phyloP scores from a whole-genome alignment of 2,113 vertebrate genomes.

The Piprites chloris region DNA sequence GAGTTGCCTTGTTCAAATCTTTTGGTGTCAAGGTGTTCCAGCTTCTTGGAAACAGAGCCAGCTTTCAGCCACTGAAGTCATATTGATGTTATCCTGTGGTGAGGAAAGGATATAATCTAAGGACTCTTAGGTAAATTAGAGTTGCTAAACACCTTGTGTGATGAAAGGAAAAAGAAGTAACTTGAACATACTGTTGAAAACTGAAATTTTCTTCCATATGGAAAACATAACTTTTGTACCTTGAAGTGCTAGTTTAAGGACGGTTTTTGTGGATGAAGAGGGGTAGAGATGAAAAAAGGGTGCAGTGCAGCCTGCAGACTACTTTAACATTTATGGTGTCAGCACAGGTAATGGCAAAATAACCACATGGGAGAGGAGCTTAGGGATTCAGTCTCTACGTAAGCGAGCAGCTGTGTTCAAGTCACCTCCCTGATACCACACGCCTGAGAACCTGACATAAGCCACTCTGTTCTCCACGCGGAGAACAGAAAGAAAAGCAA shows the following conservation, averaged over 20 bases:
- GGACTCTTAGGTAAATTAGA: background rate
- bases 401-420: background rate
- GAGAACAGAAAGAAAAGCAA: background rate
- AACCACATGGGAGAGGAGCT: background rate
- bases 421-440: background rate
- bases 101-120: background rate
- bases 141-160: background rate
- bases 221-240: background rate
- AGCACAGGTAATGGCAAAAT: background rate
- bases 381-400: background rate
- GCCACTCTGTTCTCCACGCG: background rate
- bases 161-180: background rate
- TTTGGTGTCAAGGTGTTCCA: background rate
- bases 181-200: background rate
- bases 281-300: background rate
- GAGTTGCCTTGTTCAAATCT: background rate
- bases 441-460: background rate
- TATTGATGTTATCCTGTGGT: background rate
- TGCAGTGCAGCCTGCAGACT: background rate
- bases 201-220: background rate
- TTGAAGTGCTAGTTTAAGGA: background rate
- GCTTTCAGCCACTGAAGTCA: background rate
- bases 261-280: background rate
- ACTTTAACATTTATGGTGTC: background rate
- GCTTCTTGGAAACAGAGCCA: background rate